Evolutionary conservation across 2,797 vertebrate genomes (phyloP).

Genomic region (Gymnothorax reevesii): DNA sequence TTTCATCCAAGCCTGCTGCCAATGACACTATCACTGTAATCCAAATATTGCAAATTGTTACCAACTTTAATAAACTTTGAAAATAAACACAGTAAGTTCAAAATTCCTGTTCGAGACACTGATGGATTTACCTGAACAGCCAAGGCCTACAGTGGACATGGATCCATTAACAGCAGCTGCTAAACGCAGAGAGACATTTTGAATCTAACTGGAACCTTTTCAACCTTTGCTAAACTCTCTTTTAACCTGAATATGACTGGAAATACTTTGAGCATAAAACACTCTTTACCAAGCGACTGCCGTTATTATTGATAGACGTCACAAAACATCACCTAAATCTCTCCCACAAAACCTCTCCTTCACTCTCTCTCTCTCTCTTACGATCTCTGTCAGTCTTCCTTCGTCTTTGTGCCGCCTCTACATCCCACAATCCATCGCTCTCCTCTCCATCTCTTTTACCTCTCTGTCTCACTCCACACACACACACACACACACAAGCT

Average conservation of each 20-base stretch:
- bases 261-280: neutral
- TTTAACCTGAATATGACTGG: neutral
- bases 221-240: neutral
- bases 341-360: neutral
- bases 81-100: neutral
- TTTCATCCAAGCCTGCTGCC: no score
- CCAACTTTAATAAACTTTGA: no score
- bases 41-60: no score
- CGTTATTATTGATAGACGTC: neutral
- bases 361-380: neutral
- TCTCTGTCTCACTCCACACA: neutral
- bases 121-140: neutral
- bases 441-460: neutral
- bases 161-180: neutral
- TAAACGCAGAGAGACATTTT: neutral
- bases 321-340: neutral
- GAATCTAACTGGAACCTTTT: neutral
- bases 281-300: neutral
- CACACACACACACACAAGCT: constrained; percentile 1
- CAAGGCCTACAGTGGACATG: neutral
- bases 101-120: neutral
- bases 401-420: neutral
- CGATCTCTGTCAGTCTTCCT: neutral
- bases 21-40: no score
- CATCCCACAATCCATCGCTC: no score